These are phyloP conservation scores for Aplysina aerophoba DNA, from an alignment of 37 sponge, comb jelly and placozoan species.

Conservation along the genomic window DNA sequence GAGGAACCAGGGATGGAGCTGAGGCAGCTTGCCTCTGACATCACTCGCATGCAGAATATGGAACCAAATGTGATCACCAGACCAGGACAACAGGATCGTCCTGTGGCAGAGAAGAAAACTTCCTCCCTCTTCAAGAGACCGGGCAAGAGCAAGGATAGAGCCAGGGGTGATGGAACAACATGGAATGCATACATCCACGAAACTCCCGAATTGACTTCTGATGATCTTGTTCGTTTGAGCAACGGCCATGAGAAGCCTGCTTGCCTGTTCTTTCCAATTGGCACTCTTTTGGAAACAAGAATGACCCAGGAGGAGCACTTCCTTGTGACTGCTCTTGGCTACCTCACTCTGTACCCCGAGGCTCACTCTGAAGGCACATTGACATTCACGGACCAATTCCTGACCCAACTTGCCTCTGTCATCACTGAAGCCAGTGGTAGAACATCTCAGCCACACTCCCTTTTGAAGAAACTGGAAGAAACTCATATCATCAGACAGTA, in stretches of 20 bases:
- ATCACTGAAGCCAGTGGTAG: neutral
- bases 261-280: neutral
- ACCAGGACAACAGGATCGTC: too few relatives aligned
- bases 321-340: neutral
- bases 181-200: neutral
- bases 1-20: neutral
- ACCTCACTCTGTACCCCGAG: neutral
- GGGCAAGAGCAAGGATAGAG: too few relatives aligned
- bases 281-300: neutral
- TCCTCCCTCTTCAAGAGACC: too few relatives aligned
- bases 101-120: too few relatives aligned
- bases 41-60: too few relatives aligned
- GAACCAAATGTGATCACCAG: too few relatives aligned
- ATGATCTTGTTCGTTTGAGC: neutral
- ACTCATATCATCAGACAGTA: neutral
- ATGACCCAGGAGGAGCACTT: neutral
- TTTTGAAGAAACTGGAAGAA: constrained; percentile 10
- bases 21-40: neutral
- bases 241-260: neutral
- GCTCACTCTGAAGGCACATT: constrained; percentile 1
- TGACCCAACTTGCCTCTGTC: neutral
- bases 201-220: neutral
- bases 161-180: too few relatives aligned
- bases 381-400: neutral
- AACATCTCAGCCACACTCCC: too few relatives aligned